A percentile compares a stretch with the other conserved stretches of the same genome.
Conservation (phyloP, 2,113 vertebrate species). For the Solea solea region DNA sequence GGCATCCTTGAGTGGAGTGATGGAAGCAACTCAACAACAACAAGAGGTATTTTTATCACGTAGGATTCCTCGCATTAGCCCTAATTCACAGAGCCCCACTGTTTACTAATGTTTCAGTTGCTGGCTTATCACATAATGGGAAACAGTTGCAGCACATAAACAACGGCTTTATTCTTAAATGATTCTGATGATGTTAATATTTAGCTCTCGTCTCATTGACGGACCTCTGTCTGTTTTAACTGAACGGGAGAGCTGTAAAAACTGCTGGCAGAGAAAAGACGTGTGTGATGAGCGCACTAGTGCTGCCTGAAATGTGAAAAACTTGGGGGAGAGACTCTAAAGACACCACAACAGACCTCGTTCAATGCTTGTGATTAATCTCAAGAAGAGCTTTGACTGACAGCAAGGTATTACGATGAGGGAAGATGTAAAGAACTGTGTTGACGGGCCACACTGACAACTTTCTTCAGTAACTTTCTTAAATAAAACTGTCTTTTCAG, state of each 20-base stretch:
- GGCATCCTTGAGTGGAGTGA: background rate
- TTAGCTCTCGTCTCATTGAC: conserved; percentile 45
- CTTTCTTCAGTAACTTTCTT: no score
- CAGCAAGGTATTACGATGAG: no score
- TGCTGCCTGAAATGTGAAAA: conserved; percentile 31
- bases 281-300: conserved; percentile 34
- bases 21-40: no score
- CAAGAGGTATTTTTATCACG: background rate
- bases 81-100: background rate
- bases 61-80: background rate
- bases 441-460: no score
- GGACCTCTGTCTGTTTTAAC: conserved; percentile 45
- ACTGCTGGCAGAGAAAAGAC: conserved; percentile 67
- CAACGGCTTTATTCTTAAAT: conserved; percentile 58
- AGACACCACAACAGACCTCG: conserved; percentile 35
- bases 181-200: conserved; percentile 70
- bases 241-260: conserved; percentile 52
- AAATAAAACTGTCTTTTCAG: no score
- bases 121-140: conserved; percentile 46
- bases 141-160: conserved; percentile 38
- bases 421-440: no score
- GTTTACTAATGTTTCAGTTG: conserved; percentile 32
- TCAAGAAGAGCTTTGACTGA: conserved; percentile 46
- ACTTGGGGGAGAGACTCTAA: conserved; percentile 3
- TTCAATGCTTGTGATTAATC: conserved; percentile 48